A percentile compares a stretch with the other conserved stretches of the same genome.
phyloP scores from a whole-genome alignment of 2,888 invertebrate species.

The Hartigia nigra region DNA sequence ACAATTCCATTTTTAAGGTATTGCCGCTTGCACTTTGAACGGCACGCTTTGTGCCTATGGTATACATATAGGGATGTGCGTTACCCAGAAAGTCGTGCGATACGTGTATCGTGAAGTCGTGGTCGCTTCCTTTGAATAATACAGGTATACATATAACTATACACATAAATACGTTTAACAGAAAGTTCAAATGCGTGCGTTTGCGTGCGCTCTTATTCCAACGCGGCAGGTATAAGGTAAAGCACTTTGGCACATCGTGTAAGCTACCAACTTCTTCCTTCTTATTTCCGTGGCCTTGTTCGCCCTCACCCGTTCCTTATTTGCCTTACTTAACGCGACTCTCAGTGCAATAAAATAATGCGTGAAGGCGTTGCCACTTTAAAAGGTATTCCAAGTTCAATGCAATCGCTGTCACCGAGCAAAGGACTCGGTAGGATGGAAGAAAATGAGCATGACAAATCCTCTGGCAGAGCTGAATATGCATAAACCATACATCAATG shows the following conservation, averaged over 20 bases:
- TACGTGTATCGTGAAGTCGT: slow-evolving; percentile 13
- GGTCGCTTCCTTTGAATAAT: slow-evolving; percentile 22
- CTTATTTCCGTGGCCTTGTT: slow-evolving; percentile 24
- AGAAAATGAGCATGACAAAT: neutral
- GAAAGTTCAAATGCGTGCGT: slow-evolving; percentile 16
- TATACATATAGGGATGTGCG: neutral
- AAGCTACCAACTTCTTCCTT: slow-evolving; percentile 31
- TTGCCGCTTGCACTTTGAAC: neutral
- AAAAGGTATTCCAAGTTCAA: slow-evolving; percentile 46
- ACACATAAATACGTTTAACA: slow-evolving; percentile 36
- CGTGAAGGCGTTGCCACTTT: slow-evolving; percentile 33
- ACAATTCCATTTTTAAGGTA: neutral
- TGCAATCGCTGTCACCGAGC: neutral
- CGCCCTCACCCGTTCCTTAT: slow-evolving; percentile 35
- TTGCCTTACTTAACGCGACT: slow-evolving; percentile 48
- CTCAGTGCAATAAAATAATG: slow-evolving; percentile 45
- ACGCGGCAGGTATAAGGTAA: slow-evolving; percentile 48
- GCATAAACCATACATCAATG: neutral
- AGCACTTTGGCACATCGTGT: slow-evolving; percentile 46
- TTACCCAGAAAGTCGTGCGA: slow-evolving; percentile 10
- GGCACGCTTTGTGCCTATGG: neutral
- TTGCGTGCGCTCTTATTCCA: slow-evolving; percentile 26
- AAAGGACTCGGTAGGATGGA: neutral
- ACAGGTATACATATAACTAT: neutral
- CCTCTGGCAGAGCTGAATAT: neutral